Evolutionary conservation across 1,140 invertebrate species (phyloP).

Genomic region (Trichogramma pretiosum): DNA sequence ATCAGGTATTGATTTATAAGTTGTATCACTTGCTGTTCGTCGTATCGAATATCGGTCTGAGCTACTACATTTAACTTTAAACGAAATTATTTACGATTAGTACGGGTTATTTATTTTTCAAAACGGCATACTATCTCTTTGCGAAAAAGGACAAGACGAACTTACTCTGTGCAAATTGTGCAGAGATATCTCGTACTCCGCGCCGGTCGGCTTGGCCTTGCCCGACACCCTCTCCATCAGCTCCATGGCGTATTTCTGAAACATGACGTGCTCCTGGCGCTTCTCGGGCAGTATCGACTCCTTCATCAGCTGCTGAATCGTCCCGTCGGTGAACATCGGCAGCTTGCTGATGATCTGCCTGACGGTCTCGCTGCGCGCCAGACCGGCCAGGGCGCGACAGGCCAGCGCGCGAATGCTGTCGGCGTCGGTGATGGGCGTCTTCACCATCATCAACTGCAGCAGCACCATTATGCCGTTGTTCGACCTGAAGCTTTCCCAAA

Average conservation of each 20-base stretch:
- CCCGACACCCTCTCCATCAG: slow-evolving; percentile 86
- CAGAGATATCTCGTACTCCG: slow-evolving; percentile 73
- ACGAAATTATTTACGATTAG: not conserved
- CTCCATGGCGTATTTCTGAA: slow-evolving; percentile 90
- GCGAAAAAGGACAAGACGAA: too few relatives aligned
- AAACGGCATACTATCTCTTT: too few relatives aligned
- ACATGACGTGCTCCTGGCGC: slow-evolving; percentile 86
- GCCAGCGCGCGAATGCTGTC: slow-evolving; percentile 87
- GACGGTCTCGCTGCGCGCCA: slow-evolving; percentile 84
- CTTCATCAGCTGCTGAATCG: slow-evolving; percentile 87
- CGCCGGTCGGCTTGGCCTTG: slow-evolving; percentile 72
- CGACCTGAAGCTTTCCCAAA: slow-evolving; percentile 86
- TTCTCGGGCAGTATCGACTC: slow-evolving; percentile 96
- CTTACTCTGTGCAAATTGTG: slow-evolving; percentile 72
- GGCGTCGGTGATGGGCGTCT: slow-evolving; percentile 92
- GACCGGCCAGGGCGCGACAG: slow-evolving; percentile 82
- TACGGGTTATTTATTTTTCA: too few relatives aligned
- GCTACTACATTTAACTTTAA: slow-evolving; percentile 71
- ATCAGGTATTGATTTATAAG: slow-evolving; percentile 84
- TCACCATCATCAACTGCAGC: slow-evolving; percentile 76
- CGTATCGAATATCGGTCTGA: slow-evolving; percentile 88
- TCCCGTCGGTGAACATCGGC: slow-evolving; percentile 86
- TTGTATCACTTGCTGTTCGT: slow-evolving; percentile 85
- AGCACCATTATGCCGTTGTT: slow-evolving; percentile 96
- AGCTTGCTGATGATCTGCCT: slow-evolving; percentile 93